Evolutionary conservation across 2,797 vertebrate genomes (phyloP).

Genomic region (Loriculus beryllinus): DNA sequence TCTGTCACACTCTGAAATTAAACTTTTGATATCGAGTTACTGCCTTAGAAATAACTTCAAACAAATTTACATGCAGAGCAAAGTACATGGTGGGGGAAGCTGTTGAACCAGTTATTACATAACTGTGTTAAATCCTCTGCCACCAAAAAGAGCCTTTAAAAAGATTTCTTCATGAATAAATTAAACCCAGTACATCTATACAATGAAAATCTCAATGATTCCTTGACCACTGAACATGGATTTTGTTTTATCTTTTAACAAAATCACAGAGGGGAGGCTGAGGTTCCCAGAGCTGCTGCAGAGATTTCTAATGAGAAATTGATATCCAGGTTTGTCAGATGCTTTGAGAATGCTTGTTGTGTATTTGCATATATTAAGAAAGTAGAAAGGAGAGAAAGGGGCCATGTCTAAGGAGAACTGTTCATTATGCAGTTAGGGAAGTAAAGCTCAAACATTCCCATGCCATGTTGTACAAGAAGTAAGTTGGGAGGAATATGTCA

Average conservation of each 20-base stretch:
- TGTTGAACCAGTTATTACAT: conserved; percentile 40
- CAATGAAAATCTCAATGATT: not conserved
- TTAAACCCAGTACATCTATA: not conserved
- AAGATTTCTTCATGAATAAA: conserved; percentile 37
- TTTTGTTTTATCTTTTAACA: not conserved
- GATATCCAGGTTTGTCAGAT: not conserved
- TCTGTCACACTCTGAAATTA: conserved; percentile 59
- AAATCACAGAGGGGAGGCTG: not conserved
- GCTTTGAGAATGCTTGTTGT: not conserved
- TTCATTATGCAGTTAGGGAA: not conserved
- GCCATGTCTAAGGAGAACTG: not conserved
- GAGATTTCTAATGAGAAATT: not conserved
- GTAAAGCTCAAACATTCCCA: not conserved
- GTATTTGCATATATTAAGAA: not conserved
- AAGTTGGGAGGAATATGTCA: not conserved
- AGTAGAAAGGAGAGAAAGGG: not conserved
- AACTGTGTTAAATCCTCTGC: conserved; percentile 12
- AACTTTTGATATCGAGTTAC: conserved; percentile 39
- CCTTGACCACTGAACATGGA: not conserved
- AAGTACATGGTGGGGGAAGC: conserved; percentile 45
- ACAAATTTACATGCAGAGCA: conserved; percentile 29
- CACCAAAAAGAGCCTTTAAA: not conserved
- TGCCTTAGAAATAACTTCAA: conserved; percentile 54
- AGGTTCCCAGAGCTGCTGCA: not conserved
- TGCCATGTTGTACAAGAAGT: not conserved